Base-by-base conservation (phyloP, 2,113 vertebrate genomes). In the Synchiropus splendidus region DNA sequence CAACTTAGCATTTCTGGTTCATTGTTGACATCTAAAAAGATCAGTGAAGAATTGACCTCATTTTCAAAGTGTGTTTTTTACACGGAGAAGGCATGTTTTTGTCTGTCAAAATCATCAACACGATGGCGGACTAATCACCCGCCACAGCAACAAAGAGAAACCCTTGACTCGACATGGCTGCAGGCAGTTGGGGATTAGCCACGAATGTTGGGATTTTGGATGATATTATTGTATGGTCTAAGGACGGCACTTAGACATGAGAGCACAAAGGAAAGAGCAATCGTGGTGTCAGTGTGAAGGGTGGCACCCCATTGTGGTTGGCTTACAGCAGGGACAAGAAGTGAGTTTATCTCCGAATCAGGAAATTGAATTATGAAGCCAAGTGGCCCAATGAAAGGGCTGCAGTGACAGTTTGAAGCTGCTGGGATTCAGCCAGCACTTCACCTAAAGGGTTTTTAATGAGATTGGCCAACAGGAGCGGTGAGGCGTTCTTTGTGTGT, bases 391-490 rank as follows among this genome's bases (percentile, higher is more conserved):
- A 48, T 55, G 60, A 55, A 64, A 45, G 44, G 43, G 12, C 4
- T 51, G 54, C 35, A 27, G 39, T 31, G 58, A 67, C 64, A 42
- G 65, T 56, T 10, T 35, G 44, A 57, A 39, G 52, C 49, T 31
- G 31, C 6, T 5, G 31, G 51, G 58, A 63, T 67, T 77, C 74
- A 76, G 62, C 61, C 48, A 18, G 15, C 64, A 74, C 69, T 77
- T 71, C 59, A 72, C 62, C 53, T 57, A 37, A 67, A 57, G 49
- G 51, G 54, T 68, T 67, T 52, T 48, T 74, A 77, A 81, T 73
- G 65, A 61, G 64, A 69, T 72, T 58, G 52, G 12, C 27, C 35
- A 42, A 64, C 56, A 61, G 64, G 61, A 59, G 54, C 45, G 35
- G 16, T 35, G 18, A 36, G 34, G 21, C 38, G 35, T 27, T 21